Conservation (phyloP, 2,888 invertebrate genomes). For the Trichacis sp. region DNA sequence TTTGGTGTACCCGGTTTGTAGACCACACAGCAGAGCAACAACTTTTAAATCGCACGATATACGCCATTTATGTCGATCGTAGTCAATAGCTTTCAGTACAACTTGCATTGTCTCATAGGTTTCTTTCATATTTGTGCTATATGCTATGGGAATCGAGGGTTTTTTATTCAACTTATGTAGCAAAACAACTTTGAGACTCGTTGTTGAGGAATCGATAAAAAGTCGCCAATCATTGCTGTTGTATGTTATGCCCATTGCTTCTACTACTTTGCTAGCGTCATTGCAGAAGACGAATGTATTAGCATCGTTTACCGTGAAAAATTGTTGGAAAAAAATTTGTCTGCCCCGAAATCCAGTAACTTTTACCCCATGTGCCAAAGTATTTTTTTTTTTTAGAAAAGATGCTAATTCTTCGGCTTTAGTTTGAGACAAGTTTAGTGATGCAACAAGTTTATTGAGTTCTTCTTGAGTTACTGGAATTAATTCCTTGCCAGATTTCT, state of each 20-base stretch:
- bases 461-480: background rate
- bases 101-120: slow-evolving; percentile 52
- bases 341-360: background rate
- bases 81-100: slow-evolving; percentile 47
- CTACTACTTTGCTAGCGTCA: slow-evolving; percentile 21
- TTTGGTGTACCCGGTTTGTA: slow-evolving; percentile 40
- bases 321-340: slow-evolving; percentile 11
- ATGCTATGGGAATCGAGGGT: slow-evolving; percentile 50
- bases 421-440: background rate
- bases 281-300: slow-evolving; percentile 23
- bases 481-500: too few relatives aligned
- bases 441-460: background rate
- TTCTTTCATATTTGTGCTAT: slow-evolving; percentile 52
- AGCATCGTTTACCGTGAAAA: slow-evolving; percentile 13
- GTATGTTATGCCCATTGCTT: slow-evolving; percentile 22
- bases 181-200: slow-evolving; percentile 46
- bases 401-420: background rate
- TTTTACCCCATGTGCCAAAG: background rate
- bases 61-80: slow-evolving; percentile 47
- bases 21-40: slow-evolving; percentile 47
- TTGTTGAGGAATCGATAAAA: slow-evolving; percentile 47
- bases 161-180: slow-evolving; percentile 50
- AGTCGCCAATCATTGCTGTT: slow-evolving; percentile 42
- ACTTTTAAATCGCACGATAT: slow-evolving; percentile 56
- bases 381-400: slow-evolving; percentile 8